Evolutionary conservation across 2,888 invertebrate species (phyloP), one percentile per base, ranked within the genome.

Genomic region (Electrophaes corylata): DNA sequence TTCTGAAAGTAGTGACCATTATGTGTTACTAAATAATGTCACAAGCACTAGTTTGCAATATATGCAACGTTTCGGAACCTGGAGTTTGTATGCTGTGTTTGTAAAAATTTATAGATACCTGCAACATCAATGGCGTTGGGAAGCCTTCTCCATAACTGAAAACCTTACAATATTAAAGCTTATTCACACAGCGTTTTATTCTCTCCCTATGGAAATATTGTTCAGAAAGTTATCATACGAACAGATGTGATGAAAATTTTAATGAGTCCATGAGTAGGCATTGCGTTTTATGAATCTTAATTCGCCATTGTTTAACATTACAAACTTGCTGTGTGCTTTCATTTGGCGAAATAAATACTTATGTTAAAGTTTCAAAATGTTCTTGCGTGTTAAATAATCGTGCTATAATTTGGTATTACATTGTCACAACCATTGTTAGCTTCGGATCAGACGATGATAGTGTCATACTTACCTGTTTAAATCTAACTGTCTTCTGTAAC

Each of bases 291-390:
- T 59, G 54, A 59, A 63, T 60, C 51, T 18, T 61, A 63, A 65
- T 63, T 57, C 40, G 37, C 59, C 55, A 65, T 65, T 65, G 65
- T 65, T 61, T 16, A 14, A 20, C 26, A 56, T 59, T 57, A 59
- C 56, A 54, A 55, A 54, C 37, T 48, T 61, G 39, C 29, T 49
- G 35, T 41, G 51, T 43, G 59, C 41, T 57, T 59, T 54, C 51
- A 53, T 57, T 57, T 52, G 47, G 52, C 33, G 63, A 57, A 63
- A 65, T 63, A 59, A 57, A 61, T 61, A 65, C 47, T 53, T 46
- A 52, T 41, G 53, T 45, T 35, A 47, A 49, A 43, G 35, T 61
- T 61, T 54, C 61, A 54, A 48, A 54, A 61, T 33, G 35, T 12
- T 47, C 47, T 48, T 45, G 41, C 43, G 29, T 10, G 52, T 57